A percentile compares a stretch with the other conserved stretches of the same genome.
Evolutionary conservation across 1,140 invertebrate species (phyloP).

Genomic region (Tyrophagus putrescentiae): DNA sequence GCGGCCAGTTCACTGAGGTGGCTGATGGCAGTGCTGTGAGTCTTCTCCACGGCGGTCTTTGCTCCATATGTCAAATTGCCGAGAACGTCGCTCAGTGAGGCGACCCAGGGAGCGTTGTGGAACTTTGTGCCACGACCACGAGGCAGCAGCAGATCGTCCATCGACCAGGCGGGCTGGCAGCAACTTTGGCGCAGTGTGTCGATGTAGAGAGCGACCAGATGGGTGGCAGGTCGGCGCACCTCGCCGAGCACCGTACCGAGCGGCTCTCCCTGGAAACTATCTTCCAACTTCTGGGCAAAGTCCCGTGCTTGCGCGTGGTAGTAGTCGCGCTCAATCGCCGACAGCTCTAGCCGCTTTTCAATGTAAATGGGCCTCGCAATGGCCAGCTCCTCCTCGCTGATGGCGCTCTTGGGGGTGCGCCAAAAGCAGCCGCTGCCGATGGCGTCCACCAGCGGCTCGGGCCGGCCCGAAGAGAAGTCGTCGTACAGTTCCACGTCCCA

Average conservation of each 20-base stretch:
- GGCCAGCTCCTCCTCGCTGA: constrained; percentile 42
- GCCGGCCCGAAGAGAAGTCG: constrained; percentile 31
- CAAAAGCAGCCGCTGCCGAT: constrained; percentile 50
- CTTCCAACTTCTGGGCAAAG: no score
- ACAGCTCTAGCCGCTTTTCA: constrained; percentile 41
- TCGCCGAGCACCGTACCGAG: constrained; percentile 32
- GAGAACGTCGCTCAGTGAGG: constrained; percentile 50
- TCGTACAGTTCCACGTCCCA: constrained; percentile 44
- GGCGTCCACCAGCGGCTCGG: constrained; percentile 38
- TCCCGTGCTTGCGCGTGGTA: constrained; percentile 39
- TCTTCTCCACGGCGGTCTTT: constrained; percentile 46
- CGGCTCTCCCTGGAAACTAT: constrained; percentile 32
- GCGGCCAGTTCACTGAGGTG: constrained; percentile 55
- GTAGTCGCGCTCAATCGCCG: constrained; percentile 45
- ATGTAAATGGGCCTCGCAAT: constrained; percentile 38
- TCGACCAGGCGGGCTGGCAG: not conserved
- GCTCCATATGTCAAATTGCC: constrained; percentile 48
- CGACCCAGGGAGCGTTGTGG: no score
- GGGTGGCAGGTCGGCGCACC: constrained; percentile 33
- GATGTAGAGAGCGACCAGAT: constrained; percentile 6
- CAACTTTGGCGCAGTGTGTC: constrained; percentile 4
- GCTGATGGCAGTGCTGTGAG: constrained; percentile 47
- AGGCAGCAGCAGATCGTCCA: constrained; percentile 37
- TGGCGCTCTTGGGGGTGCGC: constrained; percentile 50
- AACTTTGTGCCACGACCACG: constrained; percentile 42